Base-by-base conservation (phyloP, 2,888 invertebrate genomes). In the Platycheirus albimanus region DNA sequence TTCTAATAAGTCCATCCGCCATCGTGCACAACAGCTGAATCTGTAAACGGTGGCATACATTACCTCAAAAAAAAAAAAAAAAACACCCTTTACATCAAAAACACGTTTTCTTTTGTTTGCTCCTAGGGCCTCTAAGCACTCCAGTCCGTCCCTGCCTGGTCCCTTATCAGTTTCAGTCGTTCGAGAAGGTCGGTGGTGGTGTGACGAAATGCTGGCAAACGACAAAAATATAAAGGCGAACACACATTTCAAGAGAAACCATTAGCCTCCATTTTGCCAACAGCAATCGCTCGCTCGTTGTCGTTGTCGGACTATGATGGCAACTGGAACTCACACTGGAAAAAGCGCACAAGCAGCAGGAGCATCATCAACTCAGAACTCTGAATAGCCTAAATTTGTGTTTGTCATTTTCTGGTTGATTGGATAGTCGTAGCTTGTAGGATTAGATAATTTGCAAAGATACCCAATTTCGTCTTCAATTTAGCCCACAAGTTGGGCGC, bases 381-480 rank as follows among this genome's bases (percentile, higher is more conserved):
- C 15, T 58, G 58, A 58, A 58, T 58, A 58, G 61, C 61, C 43
- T 30, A 61, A 61, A 61, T 61, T 78, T 78, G 78, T 74, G 66
- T 67, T 78, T 67, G 78, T 72, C 72, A 67, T 67, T 79, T 79
- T 78, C 78, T 63, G 41, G 64, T 77, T 81, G 81, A 81, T 77
- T 81, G 71, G 77, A 67, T 69, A 72, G 76, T 72, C 77, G 77
- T 71, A 36, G 81, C 70, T 72, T 71, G 77, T 71, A 36, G 81
- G 71, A 71, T 77, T 81, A 77, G 81, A 72, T 81, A 81, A 81
- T 81, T 77, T 58, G 71, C 77, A 52, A 52, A 77, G 81, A 77
- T 81, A 81, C 71, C 66, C 64, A 69, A 66, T 58, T 81, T 70
- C 36, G 63, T 64, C 70, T 75, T 38, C 75, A 80, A 70, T 80